Evolutionary conservation across 2,888 invertebrate genomes (phyloP).

Genomic region (Phanerotoma sp.): DNA sequence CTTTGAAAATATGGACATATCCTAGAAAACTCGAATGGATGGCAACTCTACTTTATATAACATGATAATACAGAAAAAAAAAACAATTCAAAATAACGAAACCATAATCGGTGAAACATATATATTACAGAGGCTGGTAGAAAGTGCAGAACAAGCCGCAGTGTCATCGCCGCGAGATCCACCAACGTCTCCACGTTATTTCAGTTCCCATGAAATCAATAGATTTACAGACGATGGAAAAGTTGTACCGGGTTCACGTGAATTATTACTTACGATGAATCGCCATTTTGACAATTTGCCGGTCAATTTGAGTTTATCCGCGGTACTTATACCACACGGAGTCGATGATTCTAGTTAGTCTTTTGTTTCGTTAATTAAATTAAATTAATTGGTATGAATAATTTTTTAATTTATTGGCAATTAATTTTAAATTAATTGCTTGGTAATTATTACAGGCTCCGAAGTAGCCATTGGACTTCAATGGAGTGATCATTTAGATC

Average conservation of each 20-base stretch:
- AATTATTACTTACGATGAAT: constrained; percentile 73
- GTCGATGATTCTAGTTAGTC: constrained; percentile 68
- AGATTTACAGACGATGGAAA: constrained; percentile 76
- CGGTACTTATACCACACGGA: constrained; percentile 84
- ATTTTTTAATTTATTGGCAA: background rate
- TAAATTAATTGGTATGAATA: background rate
- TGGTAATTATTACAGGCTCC: constrained; percentile 61
- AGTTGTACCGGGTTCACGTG: constrained; percentile 69
- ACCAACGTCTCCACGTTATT: constrained; percentile 68
- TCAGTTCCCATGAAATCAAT: constrained; percentile 81
- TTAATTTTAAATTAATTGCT: background rate
- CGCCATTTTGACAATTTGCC: constrained; percentile 84
- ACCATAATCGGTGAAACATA: no score
- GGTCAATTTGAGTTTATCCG: constrained; percentile 81
- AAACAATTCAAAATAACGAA: no score
- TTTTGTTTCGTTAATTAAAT: background rate
- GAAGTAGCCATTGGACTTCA: constrained; percentile 87
- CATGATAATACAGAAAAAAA: no score
- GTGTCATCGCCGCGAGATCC: constrained; percentile 64
- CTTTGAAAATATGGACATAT: no score
- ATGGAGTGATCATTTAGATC: constrained; percentile 93
- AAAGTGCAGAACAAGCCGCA: constrained; percentile 86
- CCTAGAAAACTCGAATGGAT: no score
- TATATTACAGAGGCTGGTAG: constrained; percentile 80
- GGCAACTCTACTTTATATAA: no score